Percentiles rank a stretch among this genome's conserved stretches.
These are phyloP conservation scores for Rhea pennata DNA, from an alignment of 2,113 vertebrate species.

Conservation along the genomic window DNA sequence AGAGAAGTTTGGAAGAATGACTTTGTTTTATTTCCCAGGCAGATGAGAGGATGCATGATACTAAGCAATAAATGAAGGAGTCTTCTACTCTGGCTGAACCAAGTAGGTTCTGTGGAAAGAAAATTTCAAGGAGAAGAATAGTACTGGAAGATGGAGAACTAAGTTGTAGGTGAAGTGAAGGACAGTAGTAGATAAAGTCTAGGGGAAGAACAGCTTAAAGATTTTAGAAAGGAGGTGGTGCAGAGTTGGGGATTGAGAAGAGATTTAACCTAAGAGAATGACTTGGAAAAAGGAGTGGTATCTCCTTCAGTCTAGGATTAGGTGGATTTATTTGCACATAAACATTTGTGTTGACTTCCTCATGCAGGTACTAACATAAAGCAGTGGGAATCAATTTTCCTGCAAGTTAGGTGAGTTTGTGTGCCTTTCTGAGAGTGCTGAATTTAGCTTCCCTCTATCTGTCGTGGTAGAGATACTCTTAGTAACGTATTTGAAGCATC, in stretches of 20 bases:
- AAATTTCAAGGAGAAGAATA: background rate
- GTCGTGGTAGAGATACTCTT: background rate
- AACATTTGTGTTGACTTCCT: background rate
- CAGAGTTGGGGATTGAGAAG: background rate
- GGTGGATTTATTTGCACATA: accelerated
- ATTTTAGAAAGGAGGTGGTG: background rate
- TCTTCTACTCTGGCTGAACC: background rate
- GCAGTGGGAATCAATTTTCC: background rate
- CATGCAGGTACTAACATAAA: background rate
- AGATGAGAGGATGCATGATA: background rate
- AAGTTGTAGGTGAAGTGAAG: background rate
- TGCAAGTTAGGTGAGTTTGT: background rate
- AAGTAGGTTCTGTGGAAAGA: background rate
- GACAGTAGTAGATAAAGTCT: background rate
- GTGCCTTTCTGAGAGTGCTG: background rate
- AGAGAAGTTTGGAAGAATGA: background rate
- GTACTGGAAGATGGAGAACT: background rate
- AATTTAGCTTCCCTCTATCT: background rate
- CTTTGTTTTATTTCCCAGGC: background rate
- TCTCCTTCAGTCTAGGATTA: background rate
- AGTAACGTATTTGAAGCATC: background rate
- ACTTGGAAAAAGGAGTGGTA: background rate
- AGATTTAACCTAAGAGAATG: background rate
- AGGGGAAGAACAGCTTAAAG: background rate
- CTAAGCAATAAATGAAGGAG: background rate